Percentiles rank a stretch among this genome's conserved stretches.
Conservation (phyloP, 2,113 vertebrate genomes). For the Actenoides lindsayi region DNA sequence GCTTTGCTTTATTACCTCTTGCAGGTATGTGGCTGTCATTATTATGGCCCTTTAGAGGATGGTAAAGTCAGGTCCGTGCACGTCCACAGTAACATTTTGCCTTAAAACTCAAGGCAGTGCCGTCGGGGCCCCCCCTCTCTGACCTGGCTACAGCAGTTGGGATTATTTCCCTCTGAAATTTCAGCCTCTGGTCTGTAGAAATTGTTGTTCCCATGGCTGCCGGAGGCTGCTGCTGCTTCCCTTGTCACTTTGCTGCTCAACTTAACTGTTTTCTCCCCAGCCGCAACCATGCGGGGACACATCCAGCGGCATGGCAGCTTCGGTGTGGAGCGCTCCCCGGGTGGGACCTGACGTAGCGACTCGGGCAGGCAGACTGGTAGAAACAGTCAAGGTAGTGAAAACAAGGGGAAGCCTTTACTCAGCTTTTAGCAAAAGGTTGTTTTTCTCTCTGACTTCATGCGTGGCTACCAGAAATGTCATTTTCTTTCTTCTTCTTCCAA, state of each 20-base stretch:
- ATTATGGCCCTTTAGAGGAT: constrained; percentile 30
- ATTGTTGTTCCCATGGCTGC: constrained; percentile 21
- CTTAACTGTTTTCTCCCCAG: not conserved
- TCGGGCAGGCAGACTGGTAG: not conserved
- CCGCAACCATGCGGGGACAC: accelerated
- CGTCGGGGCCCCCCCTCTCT: not conserved
- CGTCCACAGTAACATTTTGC: constrained; percentile 11
- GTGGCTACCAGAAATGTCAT: not conserved
- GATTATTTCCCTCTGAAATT: constrained; percentile 43
- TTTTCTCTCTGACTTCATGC: not conserved
- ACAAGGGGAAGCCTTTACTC: not conserved
- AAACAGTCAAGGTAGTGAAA: not conserved
- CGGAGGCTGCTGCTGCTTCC: not conserved
- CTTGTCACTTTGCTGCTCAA: not conserved
- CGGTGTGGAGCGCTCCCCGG: not conserved
- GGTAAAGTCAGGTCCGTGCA: constrained; percentile 32
- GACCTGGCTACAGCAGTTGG: not conserved
- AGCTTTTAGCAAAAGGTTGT: not conserved
- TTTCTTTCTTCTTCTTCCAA: not conserved
- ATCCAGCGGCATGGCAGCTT: not conserved
- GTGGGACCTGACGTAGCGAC: not conserved
- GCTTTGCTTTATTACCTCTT: constrained; percentile 54
- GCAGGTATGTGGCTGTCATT: constrained; percentile 62
- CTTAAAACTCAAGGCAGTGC: constrained; percentile 44
- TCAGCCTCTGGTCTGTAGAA: constrained; percentile 18